Conservation (phyloP, 1,140 invertebrate species). For the Teleopsis dalmanni region DNA sequence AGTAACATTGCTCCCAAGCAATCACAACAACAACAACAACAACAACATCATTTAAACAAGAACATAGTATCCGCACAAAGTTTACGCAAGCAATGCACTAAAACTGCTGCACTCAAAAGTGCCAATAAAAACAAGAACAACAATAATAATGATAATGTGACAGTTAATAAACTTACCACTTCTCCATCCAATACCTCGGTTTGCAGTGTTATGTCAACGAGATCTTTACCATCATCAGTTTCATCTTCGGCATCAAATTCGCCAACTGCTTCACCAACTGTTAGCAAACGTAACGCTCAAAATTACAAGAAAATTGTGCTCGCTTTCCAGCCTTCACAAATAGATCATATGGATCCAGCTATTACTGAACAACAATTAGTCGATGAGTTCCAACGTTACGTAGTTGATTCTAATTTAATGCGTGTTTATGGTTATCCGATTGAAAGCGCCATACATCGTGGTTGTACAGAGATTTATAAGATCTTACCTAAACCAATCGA, state of each 20-base stretch:
- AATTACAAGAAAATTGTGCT: slow-evolving; percentile 10
- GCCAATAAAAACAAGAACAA: not conserved
- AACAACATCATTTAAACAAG: slow-evolving; percentile 2
- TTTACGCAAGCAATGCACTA: slow-evolving; percentile 14
- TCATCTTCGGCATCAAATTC: slow-evolving; percentile 9
- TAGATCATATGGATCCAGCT: slow-evolving; percentile 38
- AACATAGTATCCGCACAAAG: not conserved
- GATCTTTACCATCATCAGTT: slow-evolving; percentile 4
- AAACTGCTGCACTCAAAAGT: slow-evolving; percentile 12
- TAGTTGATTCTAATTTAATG: slow-evolving; percentile 58
- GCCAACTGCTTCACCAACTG: slow-evolving; percentile 11
- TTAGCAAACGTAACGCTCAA: slow-evolving; percentile 11
- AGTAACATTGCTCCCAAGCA: not conserved
- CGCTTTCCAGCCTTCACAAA: slow-evolving; percentile 24
- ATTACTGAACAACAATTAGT: slow-evolving; percentile 43
- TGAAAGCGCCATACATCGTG: slow-evolving; percentile 51
- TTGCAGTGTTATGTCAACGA: slow-evolving; percentile 15
- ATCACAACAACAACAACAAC: slow-evolving; percentile 8
- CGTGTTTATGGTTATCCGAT: slow-evolving; percentile 66
- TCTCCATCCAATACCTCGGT: slow-evolving; percentile 17
- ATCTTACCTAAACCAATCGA: slow-evolving; percentile 23
- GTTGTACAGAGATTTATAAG: slow-evolving; percentile 56
- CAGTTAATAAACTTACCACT: slow-evolving; percentile 7
- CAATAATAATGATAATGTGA: slow-evolving; percentile 5
- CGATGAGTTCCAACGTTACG: slow-evolving; percentile 50